phyloP scores from a whole-genome alignment of 2,888 invertebrate genomes.

The Drosophila atripex region DNA sequence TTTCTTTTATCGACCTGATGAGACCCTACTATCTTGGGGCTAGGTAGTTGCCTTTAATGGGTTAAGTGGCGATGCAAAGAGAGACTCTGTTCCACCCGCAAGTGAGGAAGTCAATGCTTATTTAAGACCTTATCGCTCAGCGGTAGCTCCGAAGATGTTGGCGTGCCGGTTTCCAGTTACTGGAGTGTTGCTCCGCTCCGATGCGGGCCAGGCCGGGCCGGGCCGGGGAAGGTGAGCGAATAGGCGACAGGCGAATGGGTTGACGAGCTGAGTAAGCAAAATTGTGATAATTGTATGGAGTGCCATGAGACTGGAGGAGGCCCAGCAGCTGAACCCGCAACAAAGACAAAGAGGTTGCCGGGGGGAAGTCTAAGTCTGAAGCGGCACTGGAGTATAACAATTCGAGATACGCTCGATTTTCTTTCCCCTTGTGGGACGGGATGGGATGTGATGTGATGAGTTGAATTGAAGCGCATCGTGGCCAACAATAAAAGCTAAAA shows the following conservation, averaged over 20 bases:
- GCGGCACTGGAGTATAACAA: conserved; percentile 59
- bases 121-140: conserved; percentile 71
- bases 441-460: conserved; percentile 21
- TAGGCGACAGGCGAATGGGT: conserved; percentile 50
- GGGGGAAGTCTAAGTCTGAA: conserved; percentile 13
- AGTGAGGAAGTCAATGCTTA: conserved; percentile 77
- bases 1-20: neutral
- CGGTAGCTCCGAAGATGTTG: conserved; percentile 52
- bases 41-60: conserved; percentile 6
- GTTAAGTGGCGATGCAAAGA: conserved; percentile 4
- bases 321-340: conserved; percentile 39
- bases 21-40: neutral
- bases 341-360: conserved; percentile 30
- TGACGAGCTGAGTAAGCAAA: conserved; percentile 79
- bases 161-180: conserved; percentile 60
- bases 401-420: conserved; percentile 62
- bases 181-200: conserved; percentile 24
- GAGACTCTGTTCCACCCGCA: conserved; percentile 36
- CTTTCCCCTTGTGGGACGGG: conserved; percentile 12
- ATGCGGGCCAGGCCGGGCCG: conserved; percentile 11
- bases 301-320: conserved; percentile 52
- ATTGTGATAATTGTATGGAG: conserved; percentile 78
- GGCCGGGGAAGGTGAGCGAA: conserved; percentile 4
- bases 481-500: conserved; percentile 60
- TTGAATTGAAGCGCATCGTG: conserved; percentile 70